These are phyloP conservation scores for Spinus olivaceus DNA, from an alignment of 2,797 vertebrate genomes.

Conservation along the genomic window DNA sequence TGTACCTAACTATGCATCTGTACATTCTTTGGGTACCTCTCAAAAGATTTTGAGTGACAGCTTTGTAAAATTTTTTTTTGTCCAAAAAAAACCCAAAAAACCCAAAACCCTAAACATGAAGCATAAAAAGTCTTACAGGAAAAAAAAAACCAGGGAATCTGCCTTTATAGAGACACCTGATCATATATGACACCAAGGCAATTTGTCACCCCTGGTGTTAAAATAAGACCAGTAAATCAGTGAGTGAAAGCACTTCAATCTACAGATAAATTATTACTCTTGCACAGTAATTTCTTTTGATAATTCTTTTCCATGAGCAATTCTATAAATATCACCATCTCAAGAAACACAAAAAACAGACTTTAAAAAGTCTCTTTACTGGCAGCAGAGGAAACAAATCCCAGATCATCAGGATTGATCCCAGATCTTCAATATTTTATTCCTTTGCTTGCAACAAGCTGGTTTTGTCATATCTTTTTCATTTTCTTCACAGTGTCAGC, in stretches of 20 bases:
- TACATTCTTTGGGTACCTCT: background rate
- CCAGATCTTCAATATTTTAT: background rate
- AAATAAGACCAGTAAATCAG: background rate
- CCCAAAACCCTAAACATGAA: background rate
- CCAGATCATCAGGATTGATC: background rate
- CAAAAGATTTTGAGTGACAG: background rate
- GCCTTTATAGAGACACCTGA: background rate
- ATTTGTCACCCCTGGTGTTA: background rate
- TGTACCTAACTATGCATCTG: background rate
- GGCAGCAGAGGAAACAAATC: background rate
- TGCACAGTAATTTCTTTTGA: background rate
- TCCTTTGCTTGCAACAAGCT: background rate
- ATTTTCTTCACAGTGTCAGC: background rate
- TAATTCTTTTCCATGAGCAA: background rate
- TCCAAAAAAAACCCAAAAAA: background rate
- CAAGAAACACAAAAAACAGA: background rate
- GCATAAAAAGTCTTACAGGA: background rate
- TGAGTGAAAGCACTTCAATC: background rate
- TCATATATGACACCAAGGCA: background rate
- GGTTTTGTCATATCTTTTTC: background rate
- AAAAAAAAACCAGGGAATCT: background rate
- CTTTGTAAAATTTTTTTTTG: background rate
- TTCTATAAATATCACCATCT: background rate
- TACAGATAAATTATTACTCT: background rate
- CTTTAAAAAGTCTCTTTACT: background rate